These are phyloP conservation scores for Spizella passerina DNA, from an alignment of 2,797 vertebrate genomes.

Conservation along the genomic window DNA sequence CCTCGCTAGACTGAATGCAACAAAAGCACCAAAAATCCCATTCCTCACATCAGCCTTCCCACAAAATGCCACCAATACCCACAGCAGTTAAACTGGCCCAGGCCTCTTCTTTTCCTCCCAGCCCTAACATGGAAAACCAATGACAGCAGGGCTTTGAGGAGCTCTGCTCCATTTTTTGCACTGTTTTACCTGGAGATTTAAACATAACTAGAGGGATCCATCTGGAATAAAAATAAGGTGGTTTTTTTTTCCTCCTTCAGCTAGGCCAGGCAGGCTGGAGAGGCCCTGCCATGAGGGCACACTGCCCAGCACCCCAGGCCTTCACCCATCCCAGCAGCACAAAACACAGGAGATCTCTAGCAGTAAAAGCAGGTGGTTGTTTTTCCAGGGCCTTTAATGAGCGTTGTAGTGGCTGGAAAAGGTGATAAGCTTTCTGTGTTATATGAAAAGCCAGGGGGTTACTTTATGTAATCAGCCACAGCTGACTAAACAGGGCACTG, in stretches of 20 bases:
- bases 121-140: not conserved
- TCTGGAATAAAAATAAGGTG: not conserved
- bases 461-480: constrained; percentile 16
- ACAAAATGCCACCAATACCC: not conserved
- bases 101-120: not conserved
- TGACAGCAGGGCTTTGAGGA: rapidly evolving
- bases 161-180: not conserved
- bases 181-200: not conserved
- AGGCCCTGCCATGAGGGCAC: not conserved
- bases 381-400: constrained; percentile 16
- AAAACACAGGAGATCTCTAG: not conserved
- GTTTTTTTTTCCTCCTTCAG: not conserved
- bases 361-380: not conserved
- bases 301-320: not conserved
- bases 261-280: not conserved
- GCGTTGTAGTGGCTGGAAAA: constrained; percentile 14
- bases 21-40: not conserved
- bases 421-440: constrained; percentile 31
- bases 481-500: constrained; percentile 56
- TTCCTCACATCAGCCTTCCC: not conserved
- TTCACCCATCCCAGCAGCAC: not conserved
- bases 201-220: not conserved
- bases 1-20: not conserved
- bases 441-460: constrained; percentile 25
- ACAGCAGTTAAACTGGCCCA: not conserved